A percentile compares a stretch with the other conserved stretches of the same genome.
These are phyloP conservation scores for Chaenodraco wilsoni DNA, from an alignment of 2,797 vertebrate genomes.

Conservation along the genomic window DNA sequence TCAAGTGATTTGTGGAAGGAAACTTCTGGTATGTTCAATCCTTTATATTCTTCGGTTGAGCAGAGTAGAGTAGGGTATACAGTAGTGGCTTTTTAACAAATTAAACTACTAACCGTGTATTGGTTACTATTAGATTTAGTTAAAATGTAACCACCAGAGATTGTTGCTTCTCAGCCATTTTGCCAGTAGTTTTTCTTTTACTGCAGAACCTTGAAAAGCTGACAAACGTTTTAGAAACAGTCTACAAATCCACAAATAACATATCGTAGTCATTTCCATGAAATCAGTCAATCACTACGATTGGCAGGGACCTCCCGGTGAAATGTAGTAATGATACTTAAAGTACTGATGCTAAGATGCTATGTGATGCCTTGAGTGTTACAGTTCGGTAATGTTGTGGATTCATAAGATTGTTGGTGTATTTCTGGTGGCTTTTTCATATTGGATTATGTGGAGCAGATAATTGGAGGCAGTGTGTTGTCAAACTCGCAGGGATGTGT, in stretches of 20 bases:
- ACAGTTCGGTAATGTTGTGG: background rate
- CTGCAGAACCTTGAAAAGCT: background rate
- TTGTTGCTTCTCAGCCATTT: background rate
- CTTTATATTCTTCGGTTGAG: constrained; percentile 24
- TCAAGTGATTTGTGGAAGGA: constrained; percentile 37
- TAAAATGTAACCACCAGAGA: background rate
- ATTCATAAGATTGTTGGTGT: background rate
- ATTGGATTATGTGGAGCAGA: constrained; percentile 6
- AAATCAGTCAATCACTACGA: background rate
- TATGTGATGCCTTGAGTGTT: background rate
- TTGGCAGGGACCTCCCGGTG: background rate
- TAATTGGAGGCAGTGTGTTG: constrained; percentile 5
- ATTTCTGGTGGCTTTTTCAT: constrained; percentile 4
- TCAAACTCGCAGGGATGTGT: background rate
- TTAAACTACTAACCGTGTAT: background rate
- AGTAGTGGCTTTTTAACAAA: background rate
- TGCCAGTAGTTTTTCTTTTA: background rate
- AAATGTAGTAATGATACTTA: background rate
- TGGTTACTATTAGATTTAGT: background rate
- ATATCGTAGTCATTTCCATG: background rate
- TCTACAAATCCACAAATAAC: background rate
- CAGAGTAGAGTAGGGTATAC: background rate
- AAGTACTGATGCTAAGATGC: background rate
- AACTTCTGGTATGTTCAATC: constrained; percentile 8
- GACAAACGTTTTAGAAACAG: too few species aligned